Evolutionary conservation across 2,113 vertebrate species (phyloP), one percentile per base, ranked within the genome.

Genomic region (Anser brachyrhynchus): DNA sequence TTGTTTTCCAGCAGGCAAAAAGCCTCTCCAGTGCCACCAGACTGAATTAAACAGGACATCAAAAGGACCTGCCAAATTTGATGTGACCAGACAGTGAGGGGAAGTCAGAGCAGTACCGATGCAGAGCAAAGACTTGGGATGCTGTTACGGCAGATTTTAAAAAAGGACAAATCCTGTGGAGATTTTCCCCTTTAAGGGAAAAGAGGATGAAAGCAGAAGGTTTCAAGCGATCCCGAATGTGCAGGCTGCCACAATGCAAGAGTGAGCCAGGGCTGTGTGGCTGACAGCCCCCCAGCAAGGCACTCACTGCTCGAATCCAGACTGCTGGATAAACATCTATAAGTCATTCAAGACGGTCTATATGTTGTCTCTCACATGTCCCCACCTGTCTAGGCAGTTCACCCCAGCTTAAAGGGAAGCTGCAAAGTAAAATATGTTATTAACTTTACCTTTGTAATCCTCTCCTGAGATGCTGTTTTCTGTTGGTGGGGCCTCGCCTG

Each of bases 11-110:
- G 80, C 62, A 72, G 76, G 71, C 89, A 81, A 82, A 64, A 69
- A 90, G n/a, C 57, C 49, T 94, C 82, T 58, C 62, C 2, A 2
- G 41, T 43, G 54, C 35, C 80, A 85, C 72, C 61, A 49, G 88
- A 90, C 57, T 86, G 92, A 94, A 89, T 94, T 52, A 78, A 95
- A 92, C 65, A 97, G 67, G 91, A 73, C 77, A 96, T 95, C 87
- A 94, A 90, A 94, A 83, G 80, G 72, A 78, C 23, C 61, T 16
- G 10, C 61, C 87, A 80, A 72, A 93, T 89, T 41, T 41, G 35
- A 90, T 72, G 70, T 84, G 92, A 96, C 69, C 83, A 87, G 90
- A 35, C 7, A 4, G 79, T 1, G 12, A 85, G 51, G 23, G 58
- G 70, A 92, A 95, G 72, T 49, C 87, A 67, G 16, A 67, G 87